Conservation (phyloP, 2,888 invertebrate species). For the Acanthococcus lagerstroemiae region DNA sequence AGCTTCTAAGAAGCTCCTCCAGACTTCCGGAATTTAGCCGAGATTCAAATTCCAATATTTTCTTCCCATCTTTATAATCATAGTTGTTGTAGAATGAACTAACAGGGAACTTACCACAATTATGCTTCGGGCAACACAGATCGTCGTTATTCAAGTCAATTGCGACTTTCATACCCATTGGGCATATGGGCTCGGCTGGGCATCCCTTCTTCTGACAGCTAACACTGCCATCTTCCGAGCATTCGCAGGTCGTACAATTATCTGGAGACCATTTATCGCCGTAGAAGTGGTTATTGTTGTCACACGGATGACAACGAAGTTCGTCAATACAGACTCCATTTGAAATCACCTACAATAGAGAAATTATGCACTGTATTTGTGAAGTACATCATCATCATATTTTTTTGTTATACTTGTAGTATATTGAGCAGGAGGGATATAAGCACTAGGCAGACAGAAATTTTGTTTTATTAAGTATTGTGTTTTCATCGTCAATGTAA, state of each 20-base stretch:
- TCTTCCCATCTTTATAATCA: no score
- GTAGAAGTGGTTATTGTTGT: conserved; percentile 56
- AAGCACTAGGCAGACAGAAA: no score
- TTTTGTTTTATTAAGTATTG: no score
- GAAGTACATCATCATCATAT: no score
- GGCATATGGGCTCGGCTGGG: conserved; percentile 50
- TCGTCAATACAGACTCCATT: conserved; percentile 62
- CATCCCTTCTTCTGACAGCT: conserved; percentile 55
- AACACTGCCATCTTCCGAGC: conserved; percentile 48
- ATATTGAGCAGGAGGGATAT: no score
- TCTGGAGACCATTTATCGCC: conserved; percentile 61
- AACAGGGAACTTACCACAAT: conserved; percentile 60
- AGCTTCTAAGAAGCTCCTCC: no score
- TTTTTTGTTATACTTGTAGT: no score
- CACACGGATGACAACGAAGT: conserved; percentile 60
- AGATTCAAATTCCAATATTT: no score
- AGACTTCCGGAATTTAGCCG: no score
- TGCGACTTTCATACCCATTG: conserved; percentile 49
- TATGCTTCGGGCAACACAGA: conserved; percentile 60
- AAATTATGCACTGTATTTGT: no score
- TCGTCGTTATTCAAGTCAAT: conserved; percentile 47
- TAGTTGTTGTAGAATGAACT: background rate
- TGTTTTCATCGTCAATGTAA: no score
- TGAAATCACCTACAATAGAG: conserved; percentile 48
- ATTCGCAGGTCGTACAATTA: conserved; percentile 63